Base-by-base conservation (phyloP, 2,888 invertebrate genomes). In the Acanthopleura granulata region DNA sequence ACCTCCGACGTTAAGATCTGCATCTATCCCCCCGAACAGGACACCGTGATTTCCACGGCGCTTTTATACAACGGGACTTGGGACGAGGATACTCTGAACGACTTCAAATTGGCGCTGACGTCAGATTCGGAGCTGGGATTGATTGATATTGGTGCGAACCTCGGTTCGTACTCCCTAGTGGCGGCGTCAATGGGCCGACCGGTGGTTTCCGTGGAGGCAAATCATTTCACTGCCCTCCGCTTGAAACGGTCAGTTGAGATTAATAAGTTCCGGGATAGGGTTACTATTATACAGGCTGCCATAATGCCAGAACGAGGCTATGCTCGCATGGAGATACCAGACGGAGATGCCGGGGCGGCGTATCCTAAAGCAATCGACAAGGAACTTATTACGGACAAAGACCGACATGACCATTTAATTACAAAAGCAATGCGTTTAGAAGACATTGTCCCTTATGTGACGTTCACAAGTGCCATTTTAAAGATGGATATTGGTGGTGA, bases 111-210 rank as follows among this genome's bases (percentile, higher is more conserved):
- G 29, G 66, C 66, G 22, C 49, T 71, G n/a, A 40, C 29, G 22
- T 71, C n/a, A 16, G 71, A 71, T 49, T 16, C 15, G 4, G 49
- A 25, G 15, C 49, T 71, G n/a, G 50, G 50, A 22, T n/a, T 71
- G n/a, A 71, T 71, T 49, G 71, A 71, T 40, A 71, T 71, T 22
- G 71, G 71, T 3, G 71, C 71, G 15, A 71, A 71, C 50, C 71
- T 71, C 18, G 71, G 71, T 11, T 9, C 50, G 4, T 71, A 71
- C 40, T 49, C 71, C n/a, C 50, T 71, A 4, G 16, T 49, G 1
- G 71, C 71, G n/a, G 71, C 49, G 1, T 18, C 18, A 1, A 27
- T 49, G n/a, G 71, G 71, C 3, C 29, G 71, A 15, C 16, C 16
- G 1, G 71, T 71, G 18, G n/a, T 71, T 3, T 30, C 71, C 11